Conservation (phyloP, 2,113 vertebrate species). For the Scartelaos histophorus region DNA sequence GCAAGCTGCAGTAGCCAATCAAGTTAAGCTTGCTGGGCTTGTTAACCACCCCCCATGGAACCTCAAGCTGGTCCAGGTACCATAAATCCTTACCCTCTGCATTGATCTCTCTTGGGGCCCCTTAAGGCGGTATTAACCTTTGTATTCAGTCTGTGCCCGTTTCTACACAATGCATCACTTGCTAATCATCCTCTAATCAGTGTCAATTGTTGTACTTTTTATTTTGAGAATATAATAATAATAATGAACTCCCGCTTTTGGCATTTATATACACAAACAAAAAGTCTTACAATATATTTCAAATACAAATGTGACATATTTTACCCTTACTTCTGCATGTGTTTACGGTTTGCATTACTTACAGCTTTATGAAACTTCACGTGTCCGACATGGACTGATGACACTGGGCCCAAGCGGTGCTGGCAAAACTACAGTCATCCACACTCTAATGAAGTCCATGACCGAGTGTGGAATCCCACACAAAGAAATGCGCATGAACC, state of each 20-base stretch:
- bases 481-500: slow-evolving; percentile 98
- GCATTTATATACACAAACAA: background rate
- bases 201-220: background rate
- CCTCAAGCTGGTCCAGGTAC: slow-evolving; percentile 88
- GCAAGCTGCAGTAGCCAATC: slow-evolving; percentile 85
- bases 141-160: background rate
- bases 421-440: slow-evolving; percentile 92
- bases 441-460: slow-evolving; percentile 92
- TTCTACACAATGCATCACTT: background rate
- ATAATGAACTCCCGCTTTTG: background rate
- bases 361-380: slow-evolving; percentile 89
- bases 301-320: background rate
- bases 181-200: background rate
- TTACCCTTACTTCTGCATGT: background rate
- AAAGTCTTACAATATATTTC: background rate
- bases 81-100: background rate
- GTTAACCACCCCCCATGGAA: slow-evolving; percentile 94
- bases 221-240: background rate
- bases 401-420: slow-evolving; percentile 93
- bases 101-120: background rate
- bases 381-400: slow-evolving; percentile 94
- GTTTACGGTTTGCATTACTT: background rate
- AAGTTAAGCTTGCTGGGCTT: slow-evolving; percentile 88
- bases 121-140: background rate
- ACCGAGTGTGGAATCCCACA: slow-evolving; percentile 91